These are phyloP conservation scores for Pygocentrus nattereri DNA, from an alignment of 2,797 vertebrate species.

Conservation along the genomic window DNA sequence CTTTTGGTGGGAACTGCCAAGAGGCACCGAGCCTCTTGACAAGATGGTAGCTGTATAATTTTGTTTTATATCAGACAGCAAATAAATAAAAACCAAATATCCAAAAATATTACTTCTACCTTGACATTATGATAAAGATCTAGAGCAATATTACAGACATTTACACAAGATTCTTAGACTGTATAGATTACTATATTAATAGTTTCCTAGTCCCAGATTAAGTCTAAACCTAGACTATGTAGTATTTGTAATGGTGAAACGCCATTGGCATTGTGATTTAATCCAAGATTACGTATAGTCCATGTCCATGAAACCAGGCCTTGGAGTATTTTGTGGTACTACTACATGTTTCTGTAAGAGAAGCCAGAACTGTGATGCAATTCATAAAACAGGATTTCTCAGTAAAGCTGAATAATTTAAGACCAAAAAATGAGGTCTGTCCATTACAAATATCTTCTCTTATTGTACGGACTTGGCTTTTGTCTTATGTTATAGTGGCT, in stretches of 20 bases:
- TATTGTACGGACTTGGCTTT: background rate
- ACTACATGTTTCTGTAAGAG: background rate
- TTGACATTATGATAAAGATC: background rate
- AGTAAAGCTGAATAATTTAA: background rate
- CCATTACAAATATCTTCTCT: background rate
- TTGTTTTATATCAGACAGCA: background rate
- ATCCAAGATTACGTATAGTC: too few species aligned
- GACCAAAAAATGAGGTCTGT: background rate
- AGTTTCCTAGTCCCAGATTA: too few species aligned
- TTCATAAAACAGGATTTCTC: background rate
- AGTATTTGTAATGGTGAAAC: background rate
- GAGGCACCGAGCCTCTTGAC: background rate
- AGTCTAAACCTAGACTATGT: background rate
- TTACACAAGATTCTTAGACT: background rate
- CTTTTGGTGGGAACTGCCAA: slow-evolving; percentile 16
- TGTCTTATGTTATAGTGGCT: background rate
- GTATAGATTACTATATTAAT: background rate
- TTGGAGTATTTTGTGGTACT: background rate
- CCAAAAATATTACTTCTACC: background rate
- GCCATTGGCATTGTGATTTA: too few species aligned
- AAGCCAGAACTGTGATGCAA: background rate
- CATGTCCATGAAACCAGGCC: too few species aligned
- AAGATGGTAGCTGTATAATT: background rate
- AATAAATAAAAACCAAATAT: background rate
- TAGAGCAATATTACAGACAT: background rate